Conservation (phyloP, 2,113 vertebrate species). For the Pterocles burchelli region DNA sequence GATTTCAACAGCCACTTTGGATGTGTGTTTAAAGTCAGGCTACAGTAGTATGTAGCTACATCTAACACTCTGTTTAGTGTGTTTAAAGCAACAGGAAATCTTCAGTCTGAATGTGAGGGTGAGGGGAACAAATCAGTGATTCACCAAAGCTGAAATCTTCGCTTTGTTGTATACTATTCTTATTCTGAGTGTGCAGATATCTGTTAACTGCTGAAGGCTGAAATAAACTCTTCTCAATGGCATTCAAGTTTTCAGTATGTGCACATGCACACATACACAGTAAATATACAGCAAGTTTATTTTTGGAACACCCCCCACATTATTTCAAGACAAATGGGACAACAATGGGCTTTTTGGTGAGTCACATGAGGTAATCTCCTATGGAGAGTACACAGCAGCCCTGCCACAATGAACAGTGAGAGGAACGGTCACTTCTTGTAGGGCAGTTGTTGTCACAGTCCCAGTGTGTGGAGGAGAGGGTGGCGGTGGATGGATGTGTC, state of each 20-base stretch:
- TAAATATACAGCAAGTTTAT: not conserved
- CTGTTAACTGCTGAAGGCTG: not conserved
- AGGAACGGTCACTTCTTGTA: not conserved
- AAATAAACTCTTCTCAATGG: not conserved
- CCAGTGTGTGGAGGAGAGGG: not conserved
- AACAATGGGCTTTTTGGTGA: not conserved
- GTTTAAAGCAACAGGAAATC: not conserved
- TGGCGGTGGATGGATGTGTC: not conserved
- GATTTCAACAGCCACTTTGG: constrained; percentile 32
- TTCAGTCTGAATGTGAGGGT: not conserved
- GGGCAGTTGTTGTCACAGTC: not conserved
- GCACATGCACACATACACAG: not conserved
- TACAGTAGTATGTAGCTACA: not conserved
- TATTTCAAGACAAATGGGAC: not conserved
- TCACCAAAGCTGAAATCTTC: not conserved
- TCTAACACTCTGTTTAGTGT: not conserved
- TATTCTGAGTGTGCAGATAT: not conserved
- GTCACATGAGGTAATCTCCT: not conserved
- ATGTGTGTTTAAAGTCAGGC: not conserved
- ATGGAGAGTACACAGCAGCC: not conserved
- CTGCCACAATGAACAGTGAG: not conserved
- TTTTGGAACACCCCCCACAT: not conserved
- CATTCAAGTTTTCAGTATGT: not conserved
- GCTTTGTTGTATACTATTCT: not conserved
- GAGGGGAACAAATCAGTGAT: not conserved